Base-by-base conservation (phyloP, 2,888 invertebrate genomes). In the Rugalucina vietnamica region DNA sequence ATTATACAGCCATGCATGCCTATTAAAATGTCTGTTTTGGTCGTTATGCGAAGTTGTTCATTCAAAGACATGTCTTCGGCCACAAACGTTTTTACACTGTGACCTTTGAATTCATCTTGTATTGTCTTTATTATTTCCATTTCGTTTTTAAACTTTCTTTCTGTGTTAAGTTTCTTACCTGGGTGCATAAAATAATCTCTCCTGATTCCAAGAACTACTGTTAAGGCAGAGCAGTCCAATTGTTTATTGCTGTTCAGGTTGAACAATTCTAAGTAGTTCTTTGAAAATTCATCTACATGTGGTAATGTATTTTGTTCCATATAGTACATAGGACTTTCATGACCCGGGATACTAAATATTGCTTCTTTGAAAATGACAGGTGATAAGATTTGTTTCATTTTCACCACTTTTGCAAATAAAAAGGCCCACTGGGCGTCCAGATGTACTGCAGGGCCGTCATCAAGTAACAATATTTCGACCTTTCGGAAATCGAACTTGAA, bases 101-200 rank as follows among this genome's bases (percentile, higher is more conserved):
- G 82, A 27, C 77, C 82, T 18, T 29, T 74, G 36, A 84, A 87
- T 39, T 80, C 73, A 21, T 60, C 24, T 69, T 82, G 24, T 0
- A 84, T 24, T 12, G 76, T 76, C 21, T 36, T 34, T 1, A 87
- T 70, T 18, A 87, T n/a, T 76, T 84, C 80, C 3, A 77, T 54
- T 39, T 87, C 87, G 43, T 87, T 87, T 79, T 87, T 82, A 43
- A 84, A 84, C 37, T 87, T 87, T 69, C 87, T 37, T 57, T 86
- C 81, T 1, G 84, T 75, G 50, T 79, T 84, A 65, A 83, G 73
- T 78, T 76, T 79, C 27, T 50, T 34, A 21, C 71, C 81, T 1
- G 84, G 86, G 27, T 86, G 84, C 54, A 83, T 72, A 36, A 57
- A 84, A 50, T 86, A 86, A 27, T 86, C 86, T 2, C 50, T 77